These are phyloP conservation scores for Urosaurus nigricauda DNA, from an alignment of 2,797 vertebrate genomes.

Conservation along the genomic window DNA sequence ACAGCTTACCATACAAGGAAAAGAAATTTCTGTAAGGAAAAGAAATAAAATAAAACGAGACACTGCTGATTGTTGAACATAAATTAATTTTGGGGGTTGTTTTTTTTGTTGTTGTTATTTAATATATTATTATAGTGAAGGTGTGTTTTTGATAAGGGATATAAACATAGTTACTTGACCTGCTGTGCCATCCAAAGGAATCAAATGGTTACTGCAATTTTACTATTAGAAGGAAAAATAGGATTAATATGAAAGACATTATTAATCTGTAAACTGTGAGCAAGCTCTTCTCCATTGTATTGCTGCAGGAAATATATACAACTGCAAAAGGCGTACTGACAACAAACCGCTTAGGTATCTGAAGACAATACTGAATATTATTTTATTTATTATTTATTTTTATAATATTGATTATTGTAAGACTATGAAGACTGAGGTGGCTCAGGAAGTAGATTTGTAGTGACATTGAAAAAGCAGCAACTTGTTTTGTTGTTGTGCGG, in stretches of 20 bases:
- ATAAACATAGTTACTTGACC: slow-evolving; percentile 29
- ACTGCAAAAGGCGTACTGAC: background rate
- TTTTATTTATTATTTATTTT: no score
- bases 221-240: background rate
- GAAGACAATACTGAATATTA: background rate
- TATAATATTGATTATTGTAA: background rate
- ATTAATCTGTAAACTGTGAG: background rate
- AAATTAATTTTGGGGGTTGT: background rate
- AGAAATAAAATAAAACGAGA: background rate
- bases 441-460: background rate
- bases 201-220: slow-evolving; percentile 36
- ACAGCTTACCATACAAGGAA: no score
- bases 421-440: background rate
- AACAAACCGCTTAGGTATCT: background rate
- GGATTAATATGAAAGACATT: background rate
- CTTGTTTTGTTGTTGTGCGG: background rate
- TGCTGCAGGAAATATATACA: background rate
- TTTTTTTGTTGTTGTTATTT: background rate
- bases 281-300: background rate
- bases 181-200: slow-evolving; percentile 56
- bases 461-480: background rate
- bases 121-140: no score
- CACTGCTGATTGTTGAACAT: background rate
- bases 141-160: background rate
- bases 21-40: background rate